A percentile compares a stretch with the other conserved stretches of the same genome.
These are phyloP conservation scores for Gymnopithys bicolor DNA, from an alignment of 2,797 vertebrate genomes.

Conservation along the genomic window DNA sequence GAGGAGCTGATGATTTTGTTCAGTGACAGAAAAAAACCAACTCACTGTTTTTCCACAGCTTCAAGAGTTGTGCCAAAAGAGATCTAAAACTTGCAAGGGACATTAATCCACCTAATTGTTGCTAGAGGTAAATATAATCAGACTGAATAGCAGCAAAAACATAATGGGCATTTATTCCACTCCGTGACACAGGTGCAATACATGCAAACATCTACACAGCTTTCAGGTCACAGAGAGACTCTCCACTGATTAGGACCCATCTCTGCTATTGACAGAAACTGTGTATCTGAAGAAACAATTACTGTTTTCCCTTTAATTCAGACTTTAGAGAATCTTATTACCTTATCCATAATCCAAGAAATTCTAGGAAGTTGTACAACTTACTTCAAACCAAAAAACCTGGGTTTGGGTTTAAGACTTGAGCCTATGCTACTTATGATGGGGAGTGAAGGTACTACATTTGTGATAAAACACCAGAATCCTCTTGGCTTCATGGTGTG, in stretches of 20 bases:
- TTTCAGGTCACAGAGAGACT: neutral
- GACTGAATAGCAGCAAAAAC: neutral
- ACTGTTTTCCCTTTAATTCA: neutral
- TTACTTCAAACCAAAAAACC: neutral
- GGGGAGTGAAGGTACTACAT: neutral
- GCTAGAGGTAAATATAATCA: slow-evolving; percentile 3
- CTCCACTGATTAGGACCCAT: neutral
- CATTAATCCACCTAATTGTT: slow-evolving; percentile 6
- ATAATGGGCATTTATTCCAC: neutral
- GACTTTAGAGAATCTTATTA: neutral
- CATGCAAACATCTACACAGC: neutral
- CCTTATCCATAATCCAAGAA: neutral
- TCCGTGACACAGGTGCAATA: neutral
- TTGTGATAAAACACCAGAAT: neutral
- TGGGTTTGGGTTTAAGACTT: neutral
- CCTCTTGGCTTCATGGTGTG: neutral
- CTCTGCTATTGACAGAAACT: neutral
- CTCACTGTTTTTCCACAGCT: neutral
- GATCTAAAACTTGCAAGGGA: neutral
- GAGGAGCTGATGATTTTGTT: neutral
- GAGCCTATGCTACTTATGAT: neutral
- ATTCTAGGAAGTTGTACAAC: neutral
- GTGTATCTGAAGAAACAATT: neutral
- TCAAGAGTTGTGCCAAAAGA: neutral
- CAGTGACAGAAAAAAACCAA: neutral